Evolutionary conservation across 1,140 invertebrate species (phyloP), one percentile per base, ranked within the genome.

Genomic region (Halesus radiatus): DNA sequence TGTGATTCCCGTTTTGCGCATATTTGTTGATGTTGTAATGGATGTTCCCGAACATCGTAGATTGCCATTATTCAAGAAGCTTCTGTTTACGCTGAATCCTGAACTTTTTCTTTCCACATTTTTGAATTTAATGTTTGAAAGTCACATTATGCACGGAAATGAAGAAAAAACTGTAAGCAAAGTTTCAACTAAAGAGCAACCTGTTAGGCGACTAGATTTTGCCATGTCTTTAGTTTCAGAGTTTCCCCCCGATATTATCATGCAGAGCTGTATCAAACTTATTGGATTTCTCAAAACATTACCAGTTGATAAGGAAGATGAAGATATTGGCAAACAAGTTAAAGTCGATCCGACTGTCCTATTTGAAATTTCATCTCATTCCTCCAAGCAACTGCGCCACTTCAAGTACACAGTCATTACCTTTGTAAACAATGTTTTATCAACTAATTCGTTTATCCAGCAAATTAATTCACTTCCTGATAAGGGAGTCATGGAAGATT

Each of bases 31-130:
- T 85, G 95, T 96, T 1, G 91, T 97, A 22, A 90, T 95, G 1
- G 96, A 98, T 88, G 96, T 99, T 62, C 97, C 97, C 0, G 93
- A 95, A 84, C 97, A 99, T 88, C 91, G 97, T 54, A 89, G 96
- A 53, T 87, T 94, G 32, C 93, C 94, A 0, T 86, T 98, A 0
- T 98, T 98, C 81, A 91, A 90, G 4, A 96, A 96, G 81, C 87
- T 98, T 0, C 87, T 98, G 4, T 89, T 92, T 45, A 93, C 95
- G 1, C 87, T 98, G 1, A 91, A 92, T 50, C 88, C 92, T 1
- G 89, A 93, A 37, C 88, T 94, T 45, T 93, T 95, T 86, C 88
- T 98, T 0, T 95, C 96, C 92, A 88, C 94, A 7, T 95, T 95
- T 84, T 88, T 95, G n/a, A 88, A 92, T 58, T 85, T 96, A 5